A percentile compares a stretch with the other conserved stretches of the same genome.
phyloP scores from a whole-genome alignment of 2,888 invertebrate genomes.

The Ophion costatus region DNA sequence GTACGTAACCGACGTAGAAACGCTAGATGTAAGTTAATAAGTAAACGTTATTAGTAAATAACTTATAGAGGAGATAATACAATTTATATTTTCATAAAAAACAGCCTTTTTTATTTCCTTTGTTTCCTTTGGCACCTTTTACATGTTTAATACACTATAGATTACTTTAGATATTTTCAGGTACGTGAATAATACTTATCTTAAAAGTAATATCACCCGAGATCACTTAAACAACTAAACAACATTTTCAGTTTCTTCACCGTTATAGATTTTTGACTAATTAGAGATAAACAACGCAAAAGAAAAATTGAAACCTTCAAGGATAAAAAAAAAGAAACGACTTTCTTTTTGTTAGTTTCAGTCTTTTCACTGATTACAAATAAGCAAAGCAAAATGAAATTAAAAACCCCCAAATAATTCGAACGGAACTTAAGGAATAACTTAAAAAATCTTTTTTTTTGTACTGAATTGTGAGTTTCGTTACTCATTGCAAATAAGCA shows the following conservation, averaged over 20 bases:
- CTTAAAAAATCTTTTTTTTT: too few relatives aligned
- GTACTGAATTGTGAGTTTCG: too few relatives aligned
- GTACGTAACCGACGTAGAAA: background rate
- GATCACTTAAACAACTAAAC: background rate
- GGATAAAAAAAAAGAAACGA: too few relatives aligned
- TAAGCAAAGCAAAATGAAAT: too few relatives aligned
- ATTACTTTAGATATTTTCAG: background rate
- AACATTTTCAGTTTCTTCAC: background rate
- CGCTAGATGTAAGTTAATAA: background rate
- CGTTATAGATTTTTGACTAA: background rate
- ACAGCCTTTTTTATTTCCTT: background rate
- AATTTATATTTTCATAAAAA: background rate
- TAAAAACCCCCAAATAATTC: too few relatives aligned
- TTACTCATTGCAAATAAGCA: background rate
- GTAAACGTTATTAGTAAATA: background rate
- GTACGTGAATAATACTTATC: background rate
- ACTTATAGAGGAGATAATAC: background rate
- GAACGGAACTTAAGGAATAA: too few relatives aligned
- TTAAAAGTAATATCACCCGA: background rate
- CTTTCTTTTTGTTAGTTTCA: too few relatives aligned
- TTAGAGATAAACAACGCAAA: background rate
- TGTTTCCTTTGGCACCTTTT: background rate
- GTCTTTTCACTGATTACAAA: too few relatives aligned
- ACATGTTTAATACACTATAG: background rate
- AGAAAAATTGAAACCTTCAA: too few relatives aligned